A percentile compares a stretch with the other conserved stretches of the same genome.
Evolutionary conservation across 2,113 vertebrate genomes (phyloP).

Genomic region (Philantomba maxwellii): DNA sequence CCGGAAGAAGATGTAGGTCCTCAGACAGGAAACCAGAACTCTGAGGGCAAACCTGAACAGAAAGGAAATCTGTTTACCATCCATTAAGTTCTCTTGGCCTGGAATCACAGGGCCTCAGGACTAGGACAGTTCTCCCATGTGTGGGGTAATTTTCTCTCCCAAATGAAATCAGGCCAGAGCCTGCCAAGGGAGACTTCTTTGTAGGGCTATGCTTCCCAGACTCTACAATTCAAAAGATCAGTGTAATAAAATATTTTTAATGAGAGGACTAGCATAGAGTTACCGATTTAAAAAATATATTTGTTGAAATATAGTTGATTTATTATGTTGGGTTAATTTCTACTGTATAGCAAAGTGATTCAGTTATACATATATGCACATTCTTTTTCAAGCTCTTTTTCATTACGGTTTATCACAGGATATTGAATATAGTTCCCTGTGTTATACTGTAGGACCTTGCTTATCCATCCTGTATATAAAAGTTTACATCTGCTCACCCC

Average conservation of each 20-base stretch:
- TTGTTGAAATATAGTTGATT: neutral
- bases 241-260: neutral
- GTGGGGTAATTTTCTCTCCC: neutral
- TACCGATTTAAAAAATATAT: neutral
- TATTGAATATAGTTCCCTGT: neutral
- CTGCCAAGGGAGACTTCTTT: neutral
- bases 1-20: conserved; percentile 12
- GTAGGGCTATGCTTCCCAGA: neutral
- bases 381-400: neutral
- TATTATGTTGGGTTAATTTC: neutral
- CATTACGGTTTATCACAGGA: neutral
- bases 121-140: neutral
- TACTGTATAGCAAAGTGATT: neutral
- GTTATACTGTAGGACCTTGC: neutral
- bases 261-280: neutral
- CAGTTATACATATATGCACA: neutral
- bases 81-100: neutral
- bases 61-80: neutral
- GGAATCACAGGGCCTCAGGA: neutral
- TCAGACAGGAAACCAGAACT: conserved; percentile 53
- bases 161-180: neutral
- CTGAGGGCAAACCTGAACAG: neutral
- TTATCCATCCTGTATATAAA: neutral
- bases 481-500: neutral
- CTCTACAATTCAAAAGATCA: neutral